phyloP scores from a whole-genome alignment of 2,797 vertebrate species.

The Nothura maculosa region DNA sequence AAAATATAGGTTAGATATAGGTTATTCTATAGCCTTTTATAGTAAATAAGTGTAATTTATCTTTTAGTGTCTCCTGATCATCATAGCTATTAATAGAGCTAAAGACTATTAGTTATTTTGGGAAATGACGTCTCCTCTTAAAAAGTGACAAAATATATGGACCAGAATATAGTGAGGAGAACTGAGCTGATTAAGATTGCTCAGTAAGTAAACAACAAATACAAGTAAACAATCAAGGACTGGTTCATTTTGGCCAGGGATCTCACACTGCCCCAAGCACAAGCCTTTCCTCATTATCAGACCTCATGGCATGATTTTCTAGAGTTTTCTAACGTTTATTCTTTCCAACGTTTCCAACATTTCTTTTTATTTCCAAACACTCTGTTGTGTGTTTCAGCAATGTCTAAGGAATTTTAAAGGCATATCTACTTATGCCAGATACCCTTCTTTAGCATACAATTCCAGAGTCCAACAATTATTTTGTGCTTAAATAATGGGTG shows the following conservation, averaged over 20 bases:
- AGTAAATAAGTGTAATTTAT: background rate
- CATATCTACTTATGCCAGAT: background rate
- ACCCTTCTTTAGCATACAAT: background rate
- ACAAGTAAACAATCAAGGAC: background rate
- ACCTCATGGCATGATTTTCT: background rate
- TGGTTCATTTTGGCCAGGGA: background rate
- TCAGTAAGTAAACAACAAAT: background rate
- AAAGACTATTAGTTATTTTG: background rate
- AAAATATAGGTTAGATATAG: fast-evolving
- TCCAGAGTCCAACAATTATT: background rate
- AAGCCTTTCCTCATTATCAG: background rate
- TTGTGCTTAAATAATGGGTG: background rate
- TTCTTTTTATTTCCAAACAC: too few relatives aligned
- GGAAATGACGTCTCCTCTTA: background rate
- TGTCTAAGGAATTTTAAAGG: background rate
- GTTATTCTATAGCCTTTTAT: background rate
- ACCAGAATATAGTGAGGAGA: background rate
- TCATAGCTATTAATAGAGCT: background rate
- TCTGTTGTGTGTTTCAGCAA: background rate
- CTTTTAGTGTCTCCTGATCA: background rate
- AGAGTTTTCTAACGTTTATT: background rate
- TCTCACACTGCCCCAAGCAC: background rate
- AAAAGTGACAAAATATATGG: background rate
- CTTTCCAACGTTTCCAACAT: too few relatives aligned
- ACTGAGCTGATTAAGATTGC: background rate